A percentile compares a stretch with the other conserved stretches of the same genome.
Conservation (phyloP, 2,888 invertebrate species). For the Pandemis corylana region DNA sequence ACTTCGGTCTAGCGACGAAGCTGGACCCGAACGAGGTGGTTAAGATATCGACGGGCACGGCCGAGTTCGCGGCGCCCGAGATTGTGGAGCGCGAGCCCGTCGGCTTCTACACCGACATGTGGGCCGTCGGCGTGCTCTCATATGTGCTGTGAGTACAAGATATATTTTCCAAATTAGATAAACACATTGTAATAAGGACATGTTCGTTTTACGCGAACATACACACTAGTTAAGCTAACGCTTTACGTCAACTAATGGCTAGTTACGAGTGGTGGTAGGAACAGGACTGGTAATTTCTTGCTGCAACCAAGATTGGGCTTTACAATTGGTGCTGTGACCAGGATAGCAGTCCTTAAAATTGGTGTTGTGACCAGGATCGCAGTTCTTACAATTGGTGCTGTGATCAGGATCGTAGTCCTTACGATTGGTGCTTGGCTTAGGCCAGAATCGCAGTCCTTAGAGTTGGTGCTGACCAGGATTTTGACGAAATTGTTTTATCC, state of each 20-base stretch:
- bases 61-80: conserved; percentile 99
- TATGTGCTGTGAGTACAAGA: conserved; percentile 95
- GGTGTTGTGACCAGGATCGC: background rate
- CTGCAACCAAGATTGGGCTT: background rate
- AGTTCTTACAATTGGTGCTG: background rate
- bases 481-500: background rate
- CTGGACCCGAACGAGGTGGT: conserved; percentile 99
- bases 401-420: background rate
- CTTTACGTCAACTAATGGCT: no score
- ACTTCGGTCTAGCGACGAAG: conserved; percentile 99
- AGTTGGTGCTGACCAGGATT: conserved; percentile 22
- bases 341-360: background rate
- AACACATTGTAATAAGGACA: no score
- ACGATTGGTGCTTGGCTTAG: background rate
- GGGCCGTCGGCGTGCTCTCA: conserved; percentile 99
- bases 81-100: conserved; percentile 99
- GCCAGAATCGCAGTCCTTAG: background rate
- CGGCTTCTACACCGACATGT: conserved; percentile 99
- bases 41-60: conserved; percentile 99
- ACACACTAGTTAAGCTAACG: no score
- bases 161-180: no score
- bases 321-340: background rate
- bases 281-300: no score
- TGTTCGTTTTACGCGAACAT: no score
- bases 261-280: no score